A percentile compares a stretch with the other conserved stretches of the same genome.
phyloP scores from a whole-genome alignment of 2,113 vertebrate species.

The Chaetops frenatus region DNA sequence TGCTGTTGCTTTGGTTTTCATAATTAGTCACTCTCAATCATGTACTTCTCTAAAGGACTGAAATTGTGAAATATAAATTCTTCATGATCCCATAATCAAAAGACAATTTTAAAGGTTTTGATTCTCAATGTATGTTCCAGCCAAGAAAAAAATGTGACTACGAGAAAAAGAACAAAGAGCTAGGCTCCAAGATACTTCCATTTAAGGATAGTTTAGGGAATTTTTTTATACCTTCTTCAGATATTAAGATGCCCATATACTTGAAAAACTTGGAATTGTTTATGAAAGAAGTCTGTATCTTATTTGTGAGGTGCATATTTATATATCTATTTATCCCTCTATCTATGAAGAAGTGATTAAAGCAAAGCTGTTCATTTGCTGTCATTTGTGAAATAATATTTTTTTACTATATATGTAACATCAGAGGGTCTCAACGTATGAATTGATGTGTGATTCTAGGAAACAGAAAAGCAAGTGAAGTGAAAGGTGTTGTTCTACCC shows the following conservation, averaged over 20 bases:
- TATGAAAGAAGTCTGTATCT: too few species aligned
- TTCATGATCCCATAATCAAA: not conserved
- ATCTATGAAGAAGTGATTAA: not conserved
- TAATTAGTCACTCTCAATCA: conserved; percentile 20
- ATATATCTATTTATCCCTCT: not conserved
- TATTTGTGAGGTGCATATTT: not conserved
- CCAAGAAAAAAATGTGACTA: not conserved
- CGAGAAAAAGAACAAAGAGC: not conserved
- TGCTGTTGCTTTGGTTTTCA: conserved; percentile 16
- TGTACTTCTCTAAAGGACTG: not conserved
- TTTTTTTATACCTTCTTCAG: too few species aligned
- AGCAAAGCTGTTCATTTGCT: not conserved
- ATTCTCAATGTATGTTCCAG: not conserved
- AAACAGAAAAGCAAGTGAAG: not conserved
- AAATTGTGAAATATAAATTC: not conserved
- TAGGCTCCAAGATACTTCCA: too few species aligned
- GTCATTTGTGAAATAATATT: not conserved
- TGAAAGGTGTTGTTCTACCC: not conserved
- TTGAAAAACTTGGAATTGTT: too few species aligned
- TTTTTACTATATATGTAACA: not conserved
- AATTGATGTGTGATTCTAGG: not conserved
- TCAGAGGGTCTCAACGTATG: not conserved
- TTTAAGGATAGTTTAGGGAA: too few species aligned
- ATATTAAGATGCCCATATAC: too few species aligned
- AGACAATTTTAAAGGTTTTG: not conserved